A percentile compares a stretch with the other conserved stretches of the same genome.
These are phyloP conservation scores for Protobothrops flavoviridis DNA, from an alignment of 2,113 vertebrate species.

Conservation along the genomic window DNA sequence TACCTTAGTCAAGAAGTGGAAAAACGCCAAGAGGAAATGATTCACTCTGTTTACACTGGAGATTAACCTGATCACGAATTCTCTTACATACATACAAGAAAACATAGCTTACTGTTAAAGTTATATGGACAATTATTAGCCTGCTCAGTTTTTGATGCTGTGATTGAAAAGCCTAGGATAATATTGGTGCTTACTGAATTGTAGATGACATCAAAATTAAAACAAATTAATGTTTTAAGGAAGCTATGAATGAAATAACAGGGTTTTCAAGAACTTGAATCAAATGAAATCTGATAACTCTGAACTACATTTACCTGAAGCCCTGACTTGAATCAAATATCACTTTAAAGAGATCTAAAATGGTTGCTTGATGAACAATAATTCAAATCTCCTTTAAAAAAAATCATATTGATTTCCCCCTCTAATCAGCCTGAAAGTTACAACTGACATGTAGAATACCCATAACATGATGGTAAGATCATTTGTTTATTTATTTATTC, in stretches of 20 bases:
- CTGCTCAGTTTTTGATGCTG: neutral
- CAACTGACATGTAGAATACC: neutral
- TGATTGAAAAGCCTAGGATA: neutral
- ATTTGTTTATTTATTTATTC: neutral
- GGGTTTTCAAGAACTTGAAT: neutral
- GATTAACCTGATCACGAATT: neutral
- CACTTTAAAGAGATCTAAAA: neutral
- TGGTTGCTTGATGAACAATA: neutral
- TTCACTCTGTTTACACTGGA: neutral
- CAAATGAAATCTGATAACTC: neutral
- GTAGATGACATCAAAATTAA: neutral
- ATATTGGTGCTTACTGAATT: neutral
- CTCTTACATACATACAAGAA: neutral
- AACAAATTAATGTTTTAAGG: neutral
- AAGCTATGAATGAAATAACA: neutral
- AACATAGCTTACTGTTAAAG: neutral
- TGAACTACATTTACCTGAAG: neutral
- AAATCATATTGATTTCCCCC: neutral
- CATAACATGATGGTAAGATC: neutral
- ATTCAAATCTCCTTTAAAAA: neutral
- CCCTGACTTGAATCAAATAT: neutral
- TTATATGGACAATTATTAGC: neutral
- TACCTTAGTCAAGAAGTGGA: neutral
- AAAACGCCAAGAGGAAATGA: neutral
- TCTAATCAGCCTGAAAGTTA: neutral